phyloP scores from a whole-genome alignment of 1,140 invertebrate species.

The Aphidius gifuensis region DNA sequence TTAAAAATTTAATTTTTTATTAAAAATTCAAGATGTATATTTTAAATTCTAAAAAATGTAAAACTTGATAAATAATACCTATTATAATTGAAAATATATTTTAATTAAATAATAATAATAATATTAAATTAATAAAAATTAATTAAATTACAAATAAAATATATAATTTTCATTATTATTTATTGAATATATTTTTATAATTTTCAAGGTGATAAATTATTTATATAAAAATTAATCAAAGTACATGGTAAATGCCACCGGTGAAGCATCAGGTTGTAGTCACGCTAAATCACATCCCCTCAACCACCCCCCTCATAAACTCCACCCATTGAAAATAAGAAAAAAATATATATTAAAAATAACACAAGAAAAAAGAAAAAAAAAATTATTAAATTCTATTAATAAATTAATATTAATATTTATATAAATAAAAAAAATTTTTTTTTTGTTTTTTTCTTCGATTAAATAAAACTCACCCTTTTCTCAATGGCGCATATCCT shows the following conservation, averaged over 20 bases:
- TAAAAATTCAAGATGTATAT: too few species aligned
- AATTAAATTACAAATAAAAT: conserved; percentile 3
- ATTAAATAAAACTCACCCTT: too few species aligned
- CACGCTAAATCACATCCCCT: conserved; percentile 11
- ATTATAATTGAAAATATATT: too few species aligned
- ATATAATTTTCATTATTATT: not conserved
- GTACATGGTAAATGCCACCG: not conserved
- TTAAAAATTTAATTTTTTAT: too few species aligned
- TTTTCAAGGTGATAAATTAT: not conserved
- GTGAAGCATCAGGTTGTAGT: conserved; percentile 25
- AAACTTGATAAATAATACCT: too few species aligned
- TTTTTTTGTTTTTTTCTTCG: too few species aligned
- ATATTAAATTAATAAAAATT: not conserved
- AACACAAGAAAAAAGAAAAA: conserved; percentile 40
- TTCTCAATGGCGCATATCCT: too few species aligned
- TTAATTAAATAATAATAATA: too few species aligned
- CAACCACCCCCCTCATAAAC: not conserved
- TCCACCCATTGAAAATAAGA: not conserved
- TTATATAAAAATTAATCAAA: not conserved
- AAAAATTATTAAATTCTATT: conserved; percentile 25
- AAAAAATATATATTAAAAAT: not conserved
- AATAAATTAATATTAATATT: not conserved
- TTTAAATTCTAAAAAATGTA: too few species aligned
- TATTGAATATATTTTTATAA: not conserved
- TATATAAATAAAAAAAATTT: conserved; percentile 40